These are phyloP conservation scores for Irena cyanogastra DNA, from an alignment of 2,113 vertebrate species.

Conservation along the genomic window DNA sequence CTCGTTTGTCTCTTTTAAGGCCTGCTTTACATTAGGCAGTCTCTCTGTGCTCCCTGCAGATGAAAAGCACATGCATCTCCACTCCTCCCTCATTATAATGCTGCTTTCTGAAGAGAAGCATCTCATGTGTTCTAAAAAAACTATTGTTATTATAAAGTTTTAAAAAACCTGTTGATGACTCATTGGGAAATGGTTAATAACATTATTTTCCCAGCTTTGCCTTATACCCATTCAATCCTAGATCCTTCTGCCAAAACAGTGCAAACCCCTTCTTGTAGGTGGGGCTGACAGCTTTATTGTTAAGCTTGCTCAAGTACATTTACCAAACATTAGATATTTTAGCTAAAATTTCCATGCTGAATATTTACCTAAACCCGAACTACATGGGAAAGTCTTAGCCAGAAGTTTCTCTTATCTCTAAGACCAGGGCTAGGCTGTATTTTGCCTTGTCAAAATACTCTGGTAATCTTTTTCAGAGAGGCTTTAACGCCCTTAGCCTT, in stretches of 20 bases:
- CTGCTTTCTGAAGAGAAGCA: constrained; percentile 6
- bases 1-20: constrained; percentile 1
- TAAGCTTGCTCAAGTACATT: not conserved
- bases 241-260: not conserved
- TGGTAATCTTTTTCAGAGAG: not conserved
- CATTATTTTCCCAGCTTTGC: not conserved
- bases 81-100: not conserved
- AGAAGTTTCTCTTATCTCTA: not conserved
- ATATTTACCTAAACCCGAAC: not conserved
- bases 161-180: constrained; percentile 8
- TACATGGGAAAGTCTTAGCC: not conserved
- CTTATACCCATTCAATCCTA: not conserved
- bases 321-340: not conserved
- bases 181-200: not conserved
- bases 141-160: not conserved
- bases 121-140: not conserved
- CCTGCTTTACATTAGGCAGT: not conserved
- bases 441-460: not conserved
- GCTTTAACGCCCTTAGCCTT: not conserved
- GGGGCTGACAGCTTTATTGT: not conserved
- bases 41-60: constrained; percentile 13
- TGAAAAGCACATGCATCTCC: not conserved
- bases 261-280: not conserved
- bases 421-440: not conserved
- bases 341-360: not conserved